Evolutionary conservation across 2,113 vertebrate species (phyloP).

Genomic region (Zosterops lateralis): DNA sequence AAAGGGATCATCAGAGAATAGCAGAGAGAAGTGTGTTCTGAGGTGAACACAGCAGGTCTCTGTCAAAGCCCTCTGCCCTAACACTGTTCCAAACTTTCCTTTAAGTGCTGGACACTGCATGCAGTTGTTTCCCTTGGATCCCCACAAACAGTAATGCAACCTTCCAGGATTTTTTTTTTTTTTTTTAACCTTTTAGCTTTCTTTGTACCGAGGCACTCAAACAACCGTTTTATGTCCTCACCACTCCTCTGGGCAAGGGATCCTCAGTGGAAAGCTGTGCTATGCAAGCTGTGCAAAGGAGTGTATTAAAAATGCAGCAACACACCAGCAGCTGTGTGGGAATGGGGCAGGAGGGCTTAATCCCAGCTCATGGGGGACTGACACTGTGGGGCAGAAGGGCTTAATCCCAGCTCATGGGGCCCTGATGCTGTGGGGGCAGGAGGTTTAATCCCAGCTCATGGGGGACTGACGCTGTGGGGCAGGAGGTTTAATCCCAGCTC

Average conservation of each 20-base stretch:
- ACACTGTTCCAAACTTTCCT: fast-evolving
- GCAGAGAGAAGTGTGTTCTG: background rate
- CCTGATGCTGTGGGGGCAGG: fast-evolving
- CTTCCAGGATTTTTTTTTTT: no score
- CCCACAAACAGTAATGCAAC: background rate
- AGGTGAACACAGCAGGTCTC: background rate
- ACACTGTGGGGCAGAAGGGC: fast-evolving
- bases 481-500: no score
- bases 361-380: no score
- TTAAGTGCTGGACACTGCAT: background rate
- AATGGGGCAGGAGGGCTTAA: background rate
- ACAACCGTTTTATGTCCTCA: fast-evolving
- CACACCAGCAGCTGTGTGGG: fast-evolving
- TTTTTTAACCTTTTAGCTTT: background rate
- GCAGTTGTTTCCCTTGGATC: background rate
- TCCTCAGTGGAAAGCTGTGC: no score
- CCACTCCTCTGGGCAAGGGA: no score
- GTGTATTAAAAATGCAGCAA: fast-evolving
- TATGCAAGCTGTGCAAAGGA: fast-evolving
- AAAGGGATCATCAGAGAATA: background rate
- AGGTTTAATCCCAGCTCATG: no score
- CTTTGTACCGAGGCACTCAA: fast-evolving
- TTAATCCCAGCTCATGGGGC: background rate
- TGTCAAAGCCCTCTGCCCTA: background rate
- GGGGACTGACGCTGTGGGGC: fast-evolving